A percentile compares a stretch with the other conserved stretches of the same genome.
Conservation (phyloP, 2,113 vertebrate genomes). For the Protobothrops mucrosquamatus region DNA sequence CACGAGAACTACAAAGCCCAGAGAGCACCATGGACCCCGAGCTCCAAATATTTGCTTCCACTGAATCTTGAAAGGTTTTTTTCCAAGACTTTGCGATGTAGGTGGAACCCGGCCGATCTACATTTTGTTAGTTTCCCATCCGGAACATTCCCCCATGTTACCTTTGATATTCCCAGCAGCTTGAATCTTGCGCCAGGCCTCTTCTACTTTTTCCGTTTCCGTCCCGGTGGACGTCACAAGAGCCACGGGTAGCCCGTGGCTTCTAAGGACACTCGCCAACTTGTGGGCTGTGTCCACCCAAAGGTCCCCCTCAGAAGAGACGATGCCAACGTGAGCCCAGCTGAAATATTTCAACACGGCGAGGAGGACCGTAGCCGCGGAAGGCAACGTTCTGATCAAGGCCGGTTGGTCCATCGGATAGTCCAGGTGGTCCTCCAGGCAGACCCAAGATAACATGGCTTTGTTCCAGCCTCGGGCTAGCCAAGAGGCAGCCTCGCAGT, state of each 20-base stretch:
- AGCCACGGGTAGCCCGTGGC: slow-evolving; percentile 74
- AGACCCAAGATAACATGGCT: slow-evolving; percentile 84
- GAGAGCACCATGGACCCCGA: not conserved
- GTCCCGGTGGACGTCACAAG: slow-evolving; percentile 71
- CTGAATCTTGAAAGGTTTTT: not conserved
- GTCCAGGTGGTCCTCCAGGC: slow-evolving; percentile 81
- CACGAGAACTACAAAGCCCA: not conserved
- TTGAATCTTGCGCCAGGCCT: slow-evolving; percentile 72
- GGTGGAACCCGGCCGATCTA: not conserved
- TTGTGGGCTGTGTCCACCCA: slow-evolving; percentile 81
- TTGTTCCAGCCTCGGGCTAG: slow-evolving; percentile 85
- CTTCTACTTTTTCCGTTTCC: slow-evolving; percentile 73
- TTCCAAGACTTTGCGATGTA: not conserved
- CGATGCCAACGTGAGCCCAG: slow-evolving; percentile 83
- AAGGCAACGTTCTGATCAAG: slow-evolving; percentile 77
- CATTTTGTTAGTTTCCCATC: not conserved
- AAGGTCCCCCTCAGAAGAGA: slow-evolving; percentile 83
- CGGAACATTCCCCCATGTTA: slow-evolving; percentile 66
- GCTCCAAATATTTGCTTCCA: not conserved
- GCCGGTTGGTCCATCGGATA: slow-evolving; percentile 67
- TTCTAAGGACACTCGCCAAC: slow-evolving; percentile 76
- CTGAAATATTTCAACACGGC: slow-evolving; percentile 82
- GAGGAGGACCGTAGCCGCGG: slow-evolving; percentile 75
- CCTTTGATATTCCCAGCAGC: slow-evolving; percentile 75
- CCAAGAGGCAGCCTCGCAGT: slow-evolving; percentile 79